Evolutionary conservation across 2,888 invertebrate genomes (phyloP).

Genomic region (Drosophila neonasuta): DNA sequence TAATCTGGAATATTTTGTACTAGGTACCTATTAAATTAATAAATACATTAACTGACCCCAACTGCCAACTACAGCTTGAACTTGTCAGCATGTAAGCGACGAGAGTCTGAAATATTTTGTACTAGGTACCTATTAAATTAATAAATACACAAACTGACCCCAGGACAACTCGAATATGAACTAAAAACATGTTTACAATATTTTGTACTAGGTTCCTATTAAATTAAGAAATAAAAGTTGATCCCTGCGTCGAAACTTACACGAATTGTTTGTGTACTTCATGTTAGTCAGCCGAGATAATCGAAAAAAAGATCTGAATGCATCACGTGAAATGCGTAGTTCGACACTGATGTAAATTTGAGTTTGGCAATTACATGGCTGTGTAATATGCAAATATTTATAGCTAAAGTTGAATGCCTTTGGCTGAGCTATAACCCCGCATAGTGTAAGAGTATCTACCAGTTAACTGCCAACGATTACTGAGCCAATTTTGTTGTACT

Average conservation of each 20-base stretch:
- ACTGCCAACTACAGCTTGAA: not conserved
- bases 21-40: conserved; percentile 14
- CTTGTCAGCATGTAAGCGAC: not conserved
- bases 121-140: conserved; percentile 13
- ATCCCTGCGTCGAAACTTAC: not conserved
- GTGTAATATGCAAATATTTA: conserved; percentile 2
- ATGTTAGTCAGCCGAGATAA: not conserved
- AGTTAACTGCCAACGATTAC: not conserved
- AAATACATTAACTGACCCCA: not conserved
- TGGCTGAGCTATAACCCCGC: not conserved
- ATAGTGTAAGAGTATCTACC: conserved; percentile 22
- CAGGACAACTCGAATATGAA: not conserved
- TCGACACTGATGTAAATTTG: not conserved
- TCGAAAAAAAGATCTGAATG: not conserved
- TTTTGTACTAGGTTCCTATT: conserved; percentile 18
- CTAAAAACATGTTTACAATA: conserved; percentile 1
- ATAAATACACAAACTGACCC: conserved; percentile 3
- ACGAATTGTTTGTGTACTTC: conserved; percentile 1
- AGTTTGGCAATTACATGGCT: not conserved
- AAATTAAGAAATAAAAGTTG: conserved; percentile 14
- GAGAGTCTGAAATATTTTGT: conserved; percentile 1
- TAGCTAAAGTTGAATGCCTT: not conserved
- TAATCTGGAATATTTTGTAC: conserved; percentile 6
- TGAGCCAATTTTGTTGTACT: not conserved
- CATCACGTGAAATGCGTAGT: conserved; percentile 4